Percentiles rank a stretch among this genome's conserved stretches.
Evolutionary conservation across 2,888 invertebrate species (phyloP).

Genomic region (Campoplex capitator): DNA sequence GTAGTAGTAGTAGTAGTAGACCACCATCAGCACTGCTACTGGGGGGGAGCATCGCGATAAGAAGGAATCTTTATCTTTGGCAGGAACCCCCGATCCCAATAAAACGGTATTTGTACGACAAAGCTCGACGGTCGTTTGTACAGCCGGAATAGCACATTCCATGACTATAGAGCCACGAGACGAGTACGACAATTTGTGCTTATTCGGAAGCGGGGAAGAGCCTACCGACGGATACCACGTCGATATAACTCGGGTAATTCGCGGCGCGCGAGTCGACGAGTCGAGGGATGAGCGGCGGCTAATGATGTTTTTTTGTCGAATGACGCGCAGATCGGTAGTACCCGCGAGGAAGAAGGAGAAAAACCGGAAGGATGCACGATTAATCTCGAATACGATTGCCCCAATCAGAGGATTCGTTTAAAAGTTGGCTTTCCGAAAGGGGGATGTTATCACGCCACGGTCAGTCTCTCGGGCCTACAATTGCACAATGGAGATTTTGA

Average conservation of each 20-base stretch:
- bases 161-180: constrained; percentile 96
- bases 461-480: constrained; percentile 90
- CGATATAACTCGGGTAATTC: constrained; percentile 83
- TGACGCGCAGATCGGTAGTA: constrained; percentile 87
- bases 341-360: constrained; percentile 85
- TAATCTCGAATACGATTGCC: constrained; percentile 90
- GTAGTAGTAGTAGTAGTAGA: no score
- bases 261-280: background rate
- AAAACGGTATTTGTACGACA: constrained; percentile 93
- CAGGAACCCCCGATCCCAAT: constrained; percentile 92
- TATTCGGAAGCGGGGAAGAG: constrained; percentile 87
- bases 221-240: constrained; percentile 87
- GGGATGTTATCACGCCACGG: constrained; percentile 93
- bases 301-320: no score
- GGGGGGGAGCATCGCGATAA: no score
- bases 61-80: constrained; percentile 48
- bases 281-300: background rate
- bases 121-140: constrained; percentile 94
- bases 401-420: constrained; percentile 91
- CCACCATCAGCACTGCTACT: no score
- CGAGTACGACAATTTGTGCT: constrained; percentile 94
- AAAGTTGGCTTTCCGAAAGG: constrained; percentile 92
- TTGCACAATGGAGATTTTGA: constrained; percentile 96
- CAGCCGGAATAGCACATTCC: constrained; percentile 90
- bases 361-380: constrained; percentile 86